Evolutionary conservation across 2,113 vertebrate genomes (phyloP), one percentile per base, ranked within the genome.

Genomic region (Condylura cristata): DNA sequence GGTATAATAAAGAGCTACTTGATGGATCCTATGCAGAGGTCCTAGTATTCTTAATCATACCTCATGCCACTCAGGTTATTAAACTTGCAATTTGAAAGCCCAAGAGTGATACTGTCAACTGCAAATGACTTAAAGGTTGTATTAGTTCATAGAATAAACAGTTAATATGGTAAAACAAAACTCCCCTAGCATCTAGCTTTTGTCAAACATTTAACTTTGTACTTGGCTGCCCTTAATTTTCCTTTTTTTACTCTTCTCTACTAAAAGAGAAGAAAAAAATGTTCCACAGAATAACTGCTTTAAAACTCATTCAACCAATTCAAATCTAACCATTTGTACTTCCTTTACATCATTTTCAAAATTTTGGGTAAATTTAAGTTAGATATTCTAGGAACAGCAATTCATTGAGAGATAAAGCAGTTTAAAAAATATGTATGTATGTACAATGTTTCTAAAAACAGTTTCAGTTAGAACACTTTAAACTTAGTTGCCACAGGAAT

Each of bases 271-370:
- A 48, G 44, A 66, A 91, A 96, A 89, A 75, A 71, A 86, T 51
- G 68, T 51, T 84, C 10, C 61, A 92, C 32, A 78, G 58, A 95
- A 90, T 78, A 37, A 86, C 51, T 75, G 81, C 34, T 92, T 90
- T 92, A 88, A 95, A 92, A 95, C 65, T 91, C 70, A 95, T 34
- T 44, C 44, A 90, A 74, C 66, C 65, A 93, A 90, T 61, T 44
- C 84, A 91, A 96, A 91, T n/a, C 48, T 86, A 92, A 89, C 74
- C 85, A 86, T 48, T 14, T 17, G 18, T 94, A 87, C 11, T 93
- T 87, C 63, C 28, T 96, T 90, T 30, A n/a, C 76, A 94, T 86
- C 16, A 86, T n/a, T 70, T 86, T 14, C 4, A 81, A 93, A 13
- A 81, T 71, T 90, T 12, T 70, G 34, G 48, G 71, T 79, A 61